phyloP scores from a whole-genome alignment of 2,113 vertebrate genomes.

The Brachyhypopomus gauderio region DNA sequence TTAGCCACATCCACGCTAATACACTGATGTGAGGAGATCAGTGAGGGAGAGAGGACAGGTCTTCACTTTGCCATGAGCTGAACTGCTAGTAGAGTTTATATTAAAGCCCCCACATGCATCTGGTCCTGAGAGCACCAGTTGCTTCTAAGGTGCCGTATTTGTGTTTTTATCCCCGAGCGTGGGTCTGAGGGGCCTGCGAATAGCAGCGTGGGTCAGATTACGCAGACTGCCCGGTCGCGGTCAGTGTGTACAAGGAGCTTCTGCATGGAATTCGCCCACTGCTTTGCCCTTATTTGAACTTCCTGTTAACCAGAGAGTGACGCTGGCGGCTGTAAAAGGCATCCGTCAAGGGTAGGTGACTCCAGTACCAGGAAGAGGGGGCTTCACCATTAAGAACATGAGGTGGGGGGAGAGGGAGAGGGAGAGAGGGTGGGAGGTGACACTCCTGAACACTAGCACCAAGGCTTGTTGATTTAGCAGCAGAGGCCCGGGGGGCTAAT shows the following conservation, averaged over 20 bases:
- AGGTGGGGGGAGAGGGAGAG: neutral
- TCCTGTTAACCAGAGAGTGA: conserved; percentile 24
- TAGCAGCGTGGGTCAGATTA: conserved; percentile 1
- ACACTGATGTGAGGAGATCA: too few relatives aligned
- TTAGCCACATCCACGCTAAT: too few relatives aligned
- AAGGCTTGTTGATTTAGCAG: conserved; percentile 20
- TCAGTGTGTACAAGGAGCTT: conserved; percentile 16
- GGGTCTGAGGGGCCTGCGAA: conserved; percentile 37
- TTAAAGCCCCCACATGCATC: conserved; percentile 12
- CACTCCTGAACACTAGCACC: too few relatives aligned
- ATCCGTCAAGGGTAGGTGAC: neutral
- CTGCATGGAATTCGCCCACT: conserved; percentile 38
- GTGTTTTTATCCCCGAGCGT: conserved; percentile 34
- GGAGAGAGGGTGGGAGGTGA: too few relatives aligned
- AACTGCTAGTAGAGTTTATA: conserved; percentile 23
- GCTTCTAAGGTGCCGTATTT: conserved; percentile 5
- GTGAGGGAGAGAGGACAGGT: neutral
- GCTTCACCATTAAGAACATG: neutral
- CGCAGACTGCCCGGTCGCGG: neutral
- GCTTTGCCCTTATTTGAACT: conserved; percentile 24
- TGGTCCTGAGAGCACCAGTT: conserved; percentile 10
- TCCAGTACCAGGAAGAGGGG: neutral
- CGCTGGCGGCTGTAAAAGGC: neutral
- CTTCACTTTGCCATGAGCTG: neutral
- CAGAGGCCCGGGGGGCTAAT: neutral